These are phyloP conservation scores for Sylvilagus floridanus DNA, from an alignment of 2,797 vertebrate genomes.

Conservation along the genomic window DNA sequence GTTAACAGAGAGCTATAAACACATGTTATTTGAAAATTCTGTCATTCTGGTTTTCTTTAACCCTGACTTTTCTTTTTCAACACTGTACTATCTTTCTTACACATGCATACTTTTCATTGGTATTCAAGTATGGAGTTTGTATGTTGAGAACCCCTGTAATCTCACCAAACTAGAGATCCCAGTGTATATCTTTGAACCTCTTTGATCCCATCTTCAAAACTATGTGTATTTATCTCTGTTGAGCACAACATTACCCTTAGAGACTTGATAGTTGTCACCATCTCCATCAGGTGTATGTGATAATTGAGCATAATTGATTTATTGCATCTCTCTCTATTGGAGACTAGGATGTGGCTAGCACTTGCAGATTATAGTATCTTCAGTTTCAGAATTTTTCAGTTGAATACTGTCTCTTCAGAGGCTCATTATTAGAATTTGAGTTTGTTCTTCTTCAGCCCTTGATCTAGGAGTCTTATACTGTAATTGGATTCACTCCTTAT, in stretches of 20 bases:
- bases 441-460: not conserved
- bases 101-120: not conserved
- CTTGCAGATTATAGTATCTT: too few relatives aligned
- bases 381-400: constrained; percentile 24
- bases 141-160: constrained; percentile 8
- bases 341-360: not conserved
- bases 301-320: too few relatives aligned
- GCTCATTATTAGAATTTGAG: not conserved
- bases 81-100: not conserved
- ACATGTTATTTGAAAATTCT: not conserved
- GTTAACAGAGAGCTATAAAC: not conserved
- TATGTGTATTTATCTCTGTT: not conserved
- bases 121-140: not conserved
- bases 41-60: not conserved
- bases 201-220: not conserved
- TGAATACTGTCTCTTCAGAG: not conserved
- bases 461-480: constrained; percentile 2
- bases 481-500: not conserved
- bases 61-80: not conserved
- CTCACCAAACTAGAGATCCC: not conserved
- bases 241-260: not conserved
- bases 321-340: not conserved
- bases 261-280: not conserved
- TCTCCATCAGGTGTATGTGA: not conserved
- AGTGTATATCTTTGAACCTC: not conserved